Percentiles rank a stretch among this genome's conserved stretches.
These are phyloP conservation scores for Canis aureus DNA, from an alignment of 2,113 vertebrate genomes.

Conservation along the genomic window DNA sequence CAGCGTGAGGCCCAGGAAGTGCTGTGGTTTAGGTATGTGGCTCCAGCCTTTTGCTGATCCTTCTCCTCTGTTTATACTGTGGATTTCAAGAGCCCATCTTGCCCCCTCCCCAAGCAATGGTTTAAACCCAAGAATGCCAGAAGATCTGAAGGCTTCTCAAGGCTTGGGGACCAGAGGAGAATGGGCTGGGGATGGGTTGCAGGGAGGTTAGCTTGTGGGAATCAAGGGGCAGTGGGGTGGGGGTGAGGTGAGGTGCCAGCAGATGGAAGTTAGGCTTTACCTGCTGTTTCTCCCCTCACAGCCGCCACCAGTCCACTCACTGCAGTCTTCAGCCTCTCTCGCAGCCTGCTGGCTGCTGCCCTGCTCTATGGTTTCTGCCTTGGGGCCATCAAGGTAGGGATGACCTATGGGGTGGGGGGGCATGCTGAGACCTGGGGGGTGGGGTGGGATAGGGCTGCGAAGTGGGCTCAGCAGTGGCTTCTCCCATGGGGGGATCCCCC, in stretches of 20 bases:
- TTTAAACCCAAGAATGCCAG: neutral
- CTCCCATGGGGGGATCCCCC: neutral
- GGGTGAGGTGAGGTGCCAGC: no score
- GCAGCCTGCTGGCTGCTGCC: constrained; percentile 91
- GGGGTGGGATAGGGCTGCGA: neutral
- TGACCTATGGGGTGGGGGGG: neutral
- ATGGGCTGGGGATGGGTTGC: neutral
- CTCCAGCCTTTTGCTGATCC: neutral
- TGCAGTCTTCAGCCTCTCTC: constrained; percentile 92
- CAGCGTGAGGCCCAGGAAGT: neutral
- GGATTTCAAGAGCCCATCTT: neutral
- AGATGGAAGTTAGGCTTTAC: neutral
- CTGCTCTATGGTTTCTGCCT: constrained; percentile 95
- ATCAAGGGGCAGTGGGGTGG: neutral
- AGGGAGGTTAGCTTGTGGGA: neutral
- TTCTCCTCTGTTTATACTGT: rapidly evolving
- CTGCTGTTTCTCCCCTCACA: constrained; percentile 58
- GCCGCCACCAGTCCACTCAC: constrained; percentile 95
- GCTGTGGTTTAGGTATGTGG: neutral
- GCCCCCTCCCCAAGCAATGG: rapidly evolving
- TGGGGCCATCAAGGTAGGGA: constrained; percentile 91
- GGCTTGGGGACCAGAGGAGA: neutral
- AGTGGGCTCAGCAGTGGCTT: constrained; percentile 28
- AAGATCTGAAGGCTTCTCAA: neutral
- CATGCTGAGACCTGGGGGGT: neutral